Base-by-base conservation (phyloP, 1,140 invertebrate species). In the Cardiocondyla obscurior region DNA sequence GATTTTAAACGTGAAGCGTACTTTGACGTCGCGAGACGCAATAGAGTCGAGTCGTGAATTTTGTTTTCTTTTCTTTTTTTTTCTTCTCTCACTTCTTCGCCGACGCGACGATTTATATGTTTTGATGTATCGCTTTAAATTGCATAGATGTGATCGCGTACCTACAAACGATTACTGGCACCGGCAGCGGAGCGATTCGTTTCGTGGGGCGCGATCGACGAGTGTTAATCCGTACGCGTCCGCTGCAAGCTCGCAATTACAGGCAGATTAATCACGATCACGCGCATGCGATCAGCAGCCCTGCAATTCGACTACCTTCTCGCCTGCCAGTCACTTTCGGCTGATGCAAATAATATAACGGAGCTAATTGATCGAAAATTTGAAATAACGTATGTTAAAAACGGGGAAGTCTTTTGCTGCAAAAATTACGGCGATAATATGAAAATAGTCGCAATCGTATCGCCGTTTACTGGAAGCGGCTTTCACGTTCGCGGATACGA, bases 251-350 rank as follows among this genome's bases (percentile, higher is more conserved):
- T 72, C 36, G 51, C 53, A 58, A 81, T 81, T 73, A 73, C 49
- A 70, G 65, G 58, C 69, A 57, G 67, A 81, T 81, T 81, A 81
- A 81, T 72, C 77, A 58, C 51, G 67, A 79, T 79, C 62, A 53
- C 74, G 74, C 60, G 25, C 46, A 53, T 64, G 74, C 46, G 60
- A 69, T 79, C 62, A 67, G 53, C 58, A 64, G 28, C 72, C 28
- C 72, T 53, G 62, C 46, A 53, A 79, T 79, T 79, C 55, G 46
- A 79, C 46, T 53, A 76, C 30, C 73, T 69, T 62, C 30, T 51
- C 60, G 44, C 16, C 33, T 19, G 44, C 25, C 25, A 67, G 46
- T 53, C 62, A 53, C 62, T 57, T 53, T 39, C 30, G 22, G n/a
- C 36, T 19, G 28, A 67, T 67, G 64, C 46, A 53, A 79, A 53